Conservation (phyloP, 2,888 invertebrate species). For the Emmelina monodactyla region DNA sequence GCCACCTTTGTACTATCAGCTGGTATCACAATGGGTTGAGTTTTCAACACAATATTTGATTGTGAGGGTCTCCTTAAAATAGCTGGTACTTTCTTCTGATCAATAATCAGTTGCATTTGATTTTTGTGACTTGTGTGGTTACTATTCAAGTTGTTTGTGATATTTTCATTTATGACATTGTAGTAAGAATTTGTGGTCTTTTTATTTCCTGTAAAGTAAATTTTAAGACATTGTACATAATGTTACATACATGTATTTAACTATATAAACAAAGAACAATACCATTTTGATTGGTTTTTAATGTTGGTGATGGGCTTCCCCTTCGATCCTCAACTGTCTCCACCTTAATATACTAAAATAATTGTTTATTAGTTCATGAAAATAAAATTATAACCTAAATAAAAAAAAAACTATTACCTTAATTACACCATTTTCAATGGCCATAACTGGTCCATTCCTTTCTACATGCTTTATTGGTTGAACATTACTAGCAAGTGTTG, state of each 20-base stretch:
- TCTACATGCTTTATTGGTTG: no score
- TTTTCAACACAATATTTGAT: conserved; percentile 19
- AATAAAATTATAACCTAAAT: background rate
- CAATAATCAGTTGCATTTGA: conserved; percentile 29
- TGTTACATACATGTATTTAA: no score
- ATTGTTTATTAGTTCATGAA: background rate
- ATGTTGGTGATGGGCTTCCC: no score
- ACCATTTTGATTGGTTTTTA: no score
- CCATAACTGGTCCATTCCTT: conserved; percentile 44
- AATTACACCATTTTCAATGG: conserved; percentile 57
- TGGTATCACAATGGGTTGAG: conserved; percentile 26
- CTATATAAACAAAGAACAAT: no score
- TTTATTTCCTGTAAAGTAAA: conserved; percentile 34
- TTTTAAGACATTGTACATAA: no score
- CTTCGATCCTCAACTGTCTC: no score
- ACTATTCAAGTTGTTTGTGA: conserved; percentile 17
- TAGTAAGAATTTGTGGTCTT: conserved; percentile 36
- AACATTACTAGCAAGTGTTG: background rate
- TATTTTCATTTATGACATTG: conserved; percentile 52
- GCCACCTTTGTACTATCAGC: conserved; percentile 33
- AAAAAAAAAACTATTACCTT: conserved; percentile 30
- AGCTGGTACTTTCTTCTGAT: conserved; percentile 36
- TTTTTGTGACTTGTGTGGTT: conserved; percentile 24
- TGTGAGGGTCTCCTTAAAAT: conserved; percentile 29
- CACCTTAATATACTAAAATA: no score